Percentiles rank a stretch among this genome's conserved stretches.
Conservation (phyloP, 2,888 invertebrate species). For the Acanthosepion esculentum region DNA sequence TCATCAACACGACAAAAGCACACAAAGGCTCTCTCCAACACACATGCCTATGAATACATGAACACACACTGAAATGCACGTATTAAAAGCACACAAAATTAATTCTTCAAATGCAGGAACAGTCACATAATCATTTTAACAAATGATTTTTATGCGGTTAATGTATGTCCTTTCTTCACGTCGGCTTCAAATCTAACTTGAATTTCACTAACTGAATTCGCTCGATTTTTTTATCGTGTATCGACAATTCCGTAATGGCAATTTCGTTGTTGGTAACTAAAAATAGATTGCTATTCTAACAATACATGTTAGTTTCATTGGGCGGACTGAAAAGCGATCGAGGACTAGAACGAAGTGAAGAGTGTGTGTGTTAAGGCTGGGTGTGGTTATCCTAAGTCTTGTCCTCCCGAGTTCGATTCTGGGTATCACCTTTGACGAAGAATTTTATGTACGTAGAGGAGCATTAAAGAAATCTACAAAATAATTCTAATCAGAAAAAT, state of each 20-base stretch:
- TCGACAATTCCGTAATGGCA: conserved; percentile 21
- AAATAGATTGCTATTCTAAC: neutral
- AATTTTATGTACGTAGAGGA: too few relatives aligned
- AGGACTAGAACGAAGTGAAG: neutral
- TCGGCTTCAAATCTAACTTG: neutral
- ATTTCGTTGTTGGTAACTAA: neutral
- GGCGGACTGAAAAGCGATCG: neutral
- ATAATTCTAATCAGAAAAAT: too few relatives aligned
- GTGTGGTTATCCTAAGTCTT: too few relatives aligned
- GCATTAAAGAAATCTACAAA: too few relatives aligned
- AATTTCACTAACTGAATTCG: neutral
- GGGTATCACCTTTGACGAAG: too few relatives aligned
- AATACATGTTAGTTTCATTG: conserved; percentile 2
- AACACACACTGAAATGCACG: neutral
- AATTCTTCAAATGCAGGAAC: neutral
- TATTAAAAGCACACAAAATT: neutral
- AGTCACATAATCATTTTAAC: neutral
- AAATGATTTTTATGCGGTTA: neutral
- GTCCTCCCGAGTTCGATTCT: too few relatives aligned
- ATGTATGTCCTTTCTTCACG: neutral
- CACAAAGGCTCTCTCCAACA: neutral
- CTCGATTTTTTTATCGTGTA: neutral
- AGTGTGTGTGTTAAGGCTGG: neutral
- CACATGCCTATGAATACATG: neutral
- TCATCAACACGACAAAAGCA: neutral